Evolutionary conservation across 1,140 invertebrate species (phyloP).

Genomic region (Brachystomella parvula): DNA sequence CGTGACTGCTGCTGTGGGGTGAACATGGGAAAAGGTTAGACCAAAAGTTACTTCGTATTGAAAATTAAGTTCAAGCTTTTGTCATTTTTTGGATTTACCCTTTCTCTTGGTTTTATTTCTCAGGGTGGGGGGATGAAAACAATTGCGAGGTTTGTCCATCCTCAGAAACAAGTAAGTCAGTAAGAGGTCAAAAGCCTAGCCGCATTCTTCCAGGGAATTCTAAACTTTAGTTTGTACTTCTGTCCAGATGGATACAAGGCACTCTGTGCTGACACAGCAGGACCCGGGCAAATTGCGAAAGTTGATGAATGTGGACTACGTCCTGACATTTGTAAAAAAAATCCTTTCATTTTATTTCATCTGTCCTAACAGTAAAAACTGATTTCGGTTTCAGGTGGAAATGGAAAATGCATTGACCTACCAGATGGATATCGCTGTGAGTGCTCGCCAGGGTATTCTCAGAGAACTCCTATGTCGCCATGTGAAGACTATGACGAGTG

Average conservation of each 20-base stretch:
- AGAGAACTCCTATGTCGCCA: slow-evolving; percentile 33
- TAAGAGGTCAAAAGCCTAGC: too few relatives aligned
- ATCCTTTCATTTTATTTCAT: slow-evolving; percentile 41
- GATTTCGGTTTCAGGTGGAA: slow-evolving; percentile 39
- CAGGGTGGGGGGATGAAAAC: slow-evolving; percentile 66
- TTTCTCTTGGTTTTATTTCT: slow-evolving; percentile 57
- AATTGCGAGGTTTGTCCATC: slow-evolving; percentile 66
- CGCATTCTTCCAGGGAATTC: too few relatives aligned
- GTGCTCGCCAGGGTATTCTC: slow-evolving; percentile 43
- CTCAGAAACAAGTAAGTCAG: slow-evolving; percentile 58
- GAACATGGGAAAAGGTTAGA: slow-evolving; percentile 71
- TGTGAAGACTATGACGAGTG: slow-evolving; percentile 45
- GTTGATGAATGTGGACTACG: slow-evolving; percentile 66
- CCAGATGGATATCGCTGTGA: slow-evolving; percentile 62
- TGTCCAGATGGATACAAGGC: slow-evolving; percentile 42
- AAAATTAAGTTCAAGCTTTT: not conserved
- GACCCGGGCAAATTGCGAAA: slow-evolving; percentile 41
- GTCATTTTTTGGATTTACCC: not conserved
- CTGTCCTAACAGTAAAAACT: slow-evolving; percentile 3
- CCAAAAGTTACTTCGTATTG: not conserved
- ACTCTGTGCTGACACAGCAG: slow-evolving; percentile 40
- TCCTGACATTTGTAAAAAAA: slow-evolving; percentile 56
- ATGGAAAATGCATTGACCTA: slow-evolving; percentile 68
- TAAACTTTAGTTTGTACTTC: too few relatives aligned
- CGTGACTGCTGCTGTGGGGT: slow-evolving; percentile 80